A percentile compares a stretch with the other conserved stretches of the same genome.
Conservation (phyloP, 2,888 invertebrate genomes). For the Drosophila paramelanica region DNA sequence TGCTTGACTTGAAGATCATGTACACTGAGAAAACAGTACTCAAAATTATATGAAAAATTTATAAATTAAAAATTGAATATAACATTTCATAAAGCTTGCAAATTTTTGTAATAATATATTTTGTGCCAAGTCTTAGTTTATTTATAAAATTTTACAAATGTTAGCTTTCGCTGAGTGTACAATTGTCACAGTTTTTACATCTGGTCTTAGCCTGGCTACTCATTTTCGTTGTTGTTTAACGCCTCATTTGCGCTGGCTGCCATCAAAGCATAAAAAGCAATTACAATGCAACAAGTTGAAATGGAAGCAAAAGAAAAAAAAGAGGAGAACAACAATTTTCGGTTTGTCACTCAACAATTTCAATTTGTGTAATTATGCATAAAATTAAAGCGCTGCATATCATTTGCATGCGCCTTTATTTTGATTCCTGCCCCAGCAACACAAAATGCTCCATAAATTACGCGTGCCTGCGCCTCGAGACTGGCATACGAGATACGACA, state of each 20-base stretch:
- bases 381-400: constrained; percentile 81
- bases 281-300: constrained; percentile 47
- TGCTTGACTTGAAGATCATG: neutral
- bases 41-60: too few species aligned
- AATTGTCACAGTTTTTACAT: constrained; percentile 7
- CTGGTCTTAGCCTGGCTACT: constrained; percentile 16
- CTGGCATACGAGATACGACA: constrained; percentile 2
- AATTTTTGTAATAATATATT: too few species aligned
- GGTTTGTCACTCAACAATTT: constrained; percentile 78
- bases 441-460: constrained; percentile 81
- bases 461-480: constrained; percentile 66
- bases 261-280: constrained; percentile 67
- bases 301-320: constrained; percentile 6
- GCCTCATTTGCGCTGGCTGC: constrained; percentile 51
- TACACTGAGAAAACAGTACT: too few species aligned
- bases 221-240: constrained; percentile 47
- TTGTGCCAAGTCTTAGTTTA: too few species aligned
- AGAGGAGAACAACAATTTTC: constrained; percentile 31
- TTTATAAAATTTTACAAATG: too few species aligned
- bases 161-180: too few species aligned
- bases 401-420: constrained; percentile 68
- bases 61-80: too few species aligned
- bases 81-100: too few species aligned
- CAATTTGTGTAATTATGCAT: constrained; percentile 80
- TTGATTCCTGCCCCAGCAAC: constrained; percentile 45